Base-by-base conservation (phyloP, 2,888 invertebrate species). In the Eristalinus sepulchralis region DNA sequence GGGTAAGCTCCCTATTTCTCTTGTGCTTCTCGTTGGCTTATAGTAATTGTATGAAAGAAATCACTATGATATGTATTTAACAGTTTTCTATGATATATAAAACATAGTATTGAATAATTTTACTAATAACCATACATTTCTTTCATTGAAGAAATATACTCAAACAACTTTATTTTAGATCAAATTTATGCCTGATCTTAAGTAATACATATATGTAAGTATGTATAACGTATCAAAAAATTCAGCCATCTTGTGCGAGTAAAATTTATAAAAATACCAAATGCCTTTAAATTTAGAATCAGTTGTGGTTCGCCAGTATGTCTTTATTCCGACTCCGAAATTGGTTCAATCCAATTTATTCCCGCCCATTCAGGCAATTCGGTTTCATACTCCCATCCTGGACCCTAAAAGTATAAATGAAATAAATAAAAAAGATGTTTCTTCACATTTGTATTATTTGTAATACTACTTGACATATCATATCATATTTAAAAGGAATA, bases 381-480 rank as follows among this genome's bases (percentile, higher is more conserved):
- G 1, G 98, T 98, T 93, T 97, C 96, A 93, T 97, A 99, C 90
- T 97, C 96, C 98, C 98, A 98, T 64, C 97, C 98, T 77, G 97
- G 97, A 36, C 98, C 98, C 97, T 97, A 1, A 91, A 64, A 33
- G 24, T 47, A 68, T 59, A 39, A 60, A 55, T 22, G 22, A 59
- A 31, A 34, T 53, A 34, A 27, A 31, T 27, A n/a, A 53, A 27
- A 27, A 27, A 27, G 27, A 2, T n/a, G n/a, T n/a, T n/a, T n/a
- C n/a, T n/a, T n/a, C n/a, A n/a, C n/a, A n/a, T n/a, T n/a, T n/a
- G n/a, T n/a, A n/a, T n/a, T n/a, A n/a, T n/a, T n/a, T n/a, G n/a
- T n/a, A n/a, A n/a, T n/a, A n/a, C n/a, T n/a, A n/a, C n/a, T n/a
- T n/a, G n/a, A n/a, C n/a, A n/a, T n/a, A n/a, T n/a, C n/a, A n/a